These are phyloP conservation scores for honey bee (Apis mellifera) DNA, from an alignment of 1,140 invertebrate species.

Conservation along the genomic window DNA sequence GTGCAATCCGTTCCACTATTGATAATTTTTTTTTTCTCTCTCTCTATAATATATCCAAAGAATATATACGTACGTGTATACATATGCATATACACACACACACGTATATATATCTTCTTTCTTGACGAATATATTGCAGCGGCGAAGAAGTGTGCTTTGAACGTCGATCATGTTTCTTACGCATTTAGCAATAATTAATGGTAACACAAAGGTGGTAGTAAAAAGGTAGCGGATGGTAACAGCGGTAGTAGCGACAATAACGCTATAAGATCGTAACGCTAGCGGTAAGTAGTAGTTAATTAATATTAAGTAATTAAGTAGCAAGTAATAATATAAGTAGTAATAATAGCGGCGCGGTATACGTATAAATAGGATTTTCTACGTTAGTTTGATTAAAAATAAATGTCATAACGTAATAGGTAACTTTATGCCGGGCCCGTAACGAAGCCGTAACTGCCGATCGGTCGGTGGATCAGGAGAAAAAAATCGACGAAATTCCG, in stretches of 20 bases:
- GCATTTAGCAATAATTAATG: constrained; percentile 53
- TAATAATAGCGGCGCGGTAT: constrained; percentile 68
- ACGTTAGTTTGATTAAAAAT: constrained; percentile 79
- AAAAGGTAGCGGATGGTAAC: constrained; percentile 66
- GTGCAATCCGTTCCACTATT: not conserved
- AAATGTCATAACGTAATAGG: constrained; percentile 79
- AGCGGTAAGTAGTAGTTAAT: constrained; percentile 62
- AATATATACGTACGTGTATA: not conserved
- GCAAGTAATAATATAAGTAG: constrained; percentile 68
- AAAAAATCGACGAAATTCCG: not conserved
- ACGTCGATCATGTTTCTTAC: constrained; percentile 54
- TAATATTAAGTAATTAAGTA: constrained; percentile 61
- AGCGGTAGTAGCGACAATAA: constrained; percentile 60
- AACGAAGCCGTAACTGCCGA: constrained; percentile 37
- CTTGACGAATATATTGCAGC: constrained; percentile 9
- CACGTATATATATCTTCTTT: not conserved
- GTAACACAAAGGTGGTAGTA: constrained; percentile 65
- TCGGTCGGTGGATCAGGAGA: not conserved
- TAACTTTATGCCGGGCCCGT: constrained; percentile 77
- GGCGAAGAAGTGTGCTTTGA: constrained; percentile 45
- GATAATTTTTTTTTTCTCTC: not conserved
- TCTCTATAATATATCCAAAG: not conserved
- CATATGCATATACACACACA: too few relatives aligned
- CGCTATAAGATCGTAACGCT: constrained; percentile 61
- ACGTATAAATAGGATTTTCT: constrained; percentile 78